phyloP scores from a whole-genome alignment of 2,113 vertebrate genomes.

The Chitala chitala region DNA sequence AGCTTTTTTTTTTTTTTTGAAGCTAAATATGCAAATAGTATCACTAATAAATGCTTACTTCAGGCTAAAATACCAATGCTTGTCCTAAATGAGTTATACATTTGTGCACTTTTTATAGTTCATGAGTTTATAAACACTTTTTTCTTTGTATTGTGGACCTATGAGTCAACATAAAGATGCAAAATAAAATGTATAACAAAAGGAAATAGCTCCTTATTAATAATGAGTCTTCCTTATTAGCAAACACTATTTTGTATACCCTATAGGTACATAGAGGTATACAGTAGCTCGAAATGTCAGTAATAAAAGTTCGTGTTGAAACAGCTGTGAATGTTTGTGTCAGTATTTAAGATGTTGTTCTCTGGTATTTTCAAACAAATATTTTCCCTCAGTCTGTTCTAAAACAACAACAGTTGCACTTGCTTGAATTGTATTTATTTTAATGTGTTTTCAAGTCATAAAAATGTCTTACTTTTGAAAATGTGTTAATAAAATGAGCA shows the following conservation, averaged over 20 bases:
- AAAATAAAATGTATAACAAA: background rate
- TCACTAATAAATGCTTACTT: no score
- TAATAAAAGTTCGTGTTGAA: background rate
- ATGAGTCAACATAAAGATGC: background rate
- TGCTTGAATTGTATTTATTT: slow-evolving; percentile 22
- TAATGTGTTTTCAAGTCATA: slow-evolving; percentile 48
- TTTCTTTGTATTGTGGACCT: background rate
- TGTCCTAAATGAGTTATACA: no score
- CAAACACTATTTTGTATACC: slow-evolving; percentile 7
- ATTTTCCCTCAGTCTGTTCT: slow-evolving; percentile 15
- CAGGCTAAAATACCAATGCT: background rate
- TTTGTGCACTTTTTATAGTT: slow-evolving; percentile 7
- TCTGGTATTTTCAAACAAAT: slow-evolving; percentile 5
- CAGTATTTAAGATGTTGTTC: background rate
- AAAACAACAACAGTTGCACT: slow-evolving; percentile 27
- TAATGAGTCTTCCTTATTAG: no score
- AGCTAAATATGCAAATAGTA: no score
- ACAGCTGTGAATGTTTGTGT: background rate
- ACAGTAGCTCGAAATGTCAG: background rate
- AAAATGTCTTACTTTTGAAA: slow-evolving; percentile 52
- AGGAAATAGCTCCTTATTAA: background rate
- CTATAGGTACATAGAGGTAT: background rate
- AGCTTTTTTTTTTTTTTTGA: no score
- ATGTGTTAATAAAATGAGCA: slow-evolving; percentile 46
- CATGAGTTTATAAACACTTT: background rate